phyloP scores from a whole-genome alignment of 2,113 vertebrate genomes.

The Ailurus styani region DNA sequence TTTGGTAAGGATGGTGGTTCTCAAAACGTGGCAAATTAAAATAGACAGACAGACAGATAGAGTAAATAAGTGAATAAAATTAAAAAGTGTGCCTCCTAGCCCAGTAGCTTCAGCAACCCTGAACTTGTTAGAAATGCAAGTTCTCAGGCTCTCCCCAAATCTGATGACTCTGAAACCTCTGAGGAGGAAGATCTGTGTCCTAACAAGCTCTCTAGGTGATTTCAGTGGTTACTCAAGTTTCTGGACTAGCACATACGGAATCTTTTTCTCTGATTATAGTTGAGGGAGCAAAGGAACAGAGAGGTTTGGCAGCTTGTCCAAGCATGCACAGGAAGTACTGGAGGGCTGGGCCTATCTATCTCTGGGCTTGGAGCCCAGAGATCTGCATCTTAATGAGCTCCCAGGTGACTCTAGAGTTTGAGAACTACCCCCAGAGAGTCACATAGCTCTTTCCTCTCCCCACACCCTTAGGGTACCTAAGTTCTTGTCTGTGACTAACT shows the following conservation, averaged over 20 bases:
- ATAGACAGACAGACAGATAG: too few species aligned
- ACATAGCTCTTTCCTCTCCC: neutral
- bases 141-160: neutral
- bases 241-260: neutral
- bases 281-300: neutral
- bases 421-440: neutral
- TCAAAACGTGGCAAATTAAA: neutral
- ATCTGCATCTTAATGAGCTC: neutral
- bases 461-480: neutral
- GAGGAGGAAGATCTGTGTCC: neutral
- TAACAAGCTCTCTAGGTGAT: neutral
- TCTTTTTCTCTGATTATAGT: neutral
- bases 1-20: too few species aligned
- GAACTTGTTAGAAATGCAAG: neutral
- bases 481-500: neutral
- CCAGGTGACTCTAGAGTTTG: neutral
- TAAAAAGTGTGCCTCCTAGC: neutral
- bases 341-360: too few species aligned
- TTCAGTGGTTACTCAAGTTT: too few species aligned
- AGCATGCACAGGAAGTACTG: neutral
- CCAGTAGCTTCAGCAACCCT: accelerated
- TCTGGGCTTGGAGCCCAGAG: neutral
- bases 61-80: neutral
- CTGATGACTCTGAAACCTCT: neutral
- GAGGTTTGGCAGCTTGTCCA: neutral